A percentile compares a stretch with the other conserved stretches of the same genome.
phyloP scores from a whole-genome alignment of 2,113 vertebrate species.

The Tyto alba region DNA sequence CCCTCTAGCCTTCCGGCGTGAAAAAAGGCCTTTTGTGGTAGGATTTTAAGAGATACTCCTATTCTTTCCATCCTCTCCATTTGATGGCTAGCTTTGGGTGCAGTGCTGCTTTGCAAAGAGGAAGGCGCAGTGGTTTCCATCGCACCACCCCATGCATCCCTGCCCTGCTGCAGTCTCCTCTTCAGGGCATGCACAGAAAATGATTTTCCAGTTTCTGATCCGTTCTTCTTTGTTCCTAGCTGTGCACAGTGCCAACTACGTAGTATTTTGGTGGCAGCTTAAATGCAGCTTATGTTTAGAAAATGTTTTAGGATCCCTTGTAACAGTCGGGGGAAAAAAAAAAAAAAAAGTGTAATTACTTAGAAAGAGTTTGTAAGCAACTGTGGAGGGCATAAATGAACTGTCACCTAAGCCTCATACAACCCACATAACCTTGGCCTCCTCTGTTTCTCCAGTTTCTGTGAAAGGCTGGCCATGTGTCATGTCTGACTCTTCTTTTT shows the following conservation, averaged over 20 bases:
- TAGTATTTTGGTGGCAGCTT: not conserved
- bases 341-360: not conserved
- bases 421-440: not conserved
- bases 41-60: not conserved
- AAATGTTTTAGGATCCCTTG: not conserved
- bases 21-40: not conserved
- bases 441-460: not conserved
- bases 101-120: not conserved
- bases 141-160: rapidly evolving
- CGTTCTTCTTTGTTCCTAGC: not conserved
- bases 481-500: not conserved
- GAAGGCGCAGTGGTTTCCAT: rapidly evolving
- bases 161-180: not conserved
- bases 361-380: not conserved
- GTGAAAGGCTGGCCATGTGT: not conserved
- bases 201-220: not conserved
- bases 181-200: no score
- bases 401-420: not conserved
- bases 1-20: not conserved
- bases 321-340: rapidly evolving
- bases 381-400: not conserved
- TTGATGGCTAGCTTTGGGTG: not conserved
- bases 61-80: not conserved
- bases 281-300: not conserved
- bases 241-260: rapidly evolving